Conservation (phyloP, 92 coral and sea anemone genomes). For the Palythoa grandiflora region DNA sequence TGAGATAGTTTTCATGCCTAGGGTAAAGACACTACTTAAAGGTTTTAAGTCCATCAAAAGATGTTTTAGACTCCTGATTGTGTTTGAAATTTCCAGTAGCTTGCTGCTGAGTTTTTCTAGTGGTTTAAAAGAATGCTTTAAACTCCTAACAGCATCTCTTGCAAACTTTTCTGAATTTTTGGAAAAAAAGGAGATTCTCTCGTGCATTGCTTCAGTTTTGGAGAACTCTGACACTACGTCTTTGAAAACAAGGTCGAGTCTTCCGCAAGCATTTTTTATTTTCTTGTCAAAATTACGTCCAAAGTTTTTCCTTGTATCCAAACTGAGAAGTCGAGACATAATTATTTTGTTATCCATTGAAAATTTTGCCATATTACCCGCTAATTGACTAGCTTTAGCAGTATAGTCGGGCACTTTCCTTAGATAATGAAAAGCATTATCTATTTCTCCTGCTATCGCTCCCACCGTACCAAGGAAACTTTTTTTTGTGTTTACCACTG, state of each 20-base stretch:
- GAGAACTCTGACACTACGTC: conserved; percentile 44
- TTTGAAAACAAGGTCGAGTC: conserved; percentile 18
- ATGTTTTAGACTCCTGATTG: conserved; percentile 44
- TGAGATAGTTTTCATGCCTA: conserved; percentile 57
- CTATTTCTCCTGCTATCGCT: conserved; percentile 54
- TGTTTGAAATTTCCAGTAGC: conserved; percentile 34
- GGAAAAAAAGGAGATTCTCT: conserved; percentile 58
- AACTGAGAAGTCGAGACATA: conserved; percentile 58
- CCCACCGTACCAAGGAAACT: conserved; percentile 62
- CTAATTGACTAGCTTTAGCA: conserved; percentile 66
- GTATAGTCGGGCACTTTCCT: conserved; percentile 70
- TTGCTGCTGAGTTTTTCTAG: conserved; percentile 15
- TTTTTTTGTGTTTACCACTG: conserved; percentile 70
- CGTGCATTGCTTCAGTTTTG: neutral
- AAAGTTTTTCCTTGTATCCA: conserved; percentile 61
- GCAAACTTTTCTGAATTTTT: conserved; percentile 72
- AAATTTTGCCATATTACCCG: conserved; percentile 68
- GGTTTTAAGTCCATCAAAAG: conserved; percentile 72
- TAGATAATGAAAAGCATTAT: conserved; percentile 63
- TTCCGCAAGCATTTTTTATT: conserved; percentile 63
- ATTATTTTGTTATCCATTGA: conserved; percentile 61
- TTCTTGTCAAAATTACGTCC: conserved; percentile 63
- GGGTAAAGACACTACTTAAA: conserved; percentile 65
- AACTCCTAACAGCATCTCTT: conserved; percentile 55
- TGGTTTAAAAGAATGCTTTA: conserved; percentile 60